phyloP scores from a whole-genome alignment of 2,113 vertebrate species.

The Pongo pygmaeus region DNA sequence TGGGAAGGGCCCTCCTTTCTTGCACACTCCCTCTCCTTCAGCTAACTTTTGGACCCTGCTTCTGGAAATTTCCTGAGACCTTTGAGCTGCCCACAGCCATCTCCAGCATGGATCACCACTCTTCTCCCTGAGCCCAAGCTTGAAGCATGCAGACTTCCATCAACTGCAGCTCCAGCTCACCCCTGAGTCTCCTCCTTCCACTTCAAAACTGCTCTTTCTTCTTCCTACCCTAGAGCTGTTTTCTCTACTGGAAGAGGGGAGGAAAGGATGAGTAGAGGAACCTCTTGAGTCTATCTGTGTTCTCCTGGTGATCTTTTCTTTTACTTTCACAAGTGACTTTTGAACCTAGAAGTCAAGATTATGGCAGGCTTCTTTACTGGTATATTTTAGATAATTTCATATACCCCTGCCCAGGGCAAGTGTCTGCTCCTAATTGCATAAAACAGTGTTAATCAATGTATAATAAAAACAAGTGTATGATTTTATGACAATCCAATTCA shows the following conservation, averaged over 20 bases:
- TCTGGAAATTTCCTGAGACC: background rate
- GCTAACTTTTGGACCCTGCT: background rate
- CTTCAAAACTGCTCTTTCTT: background rate
- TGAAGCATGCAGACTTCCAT: background rate
- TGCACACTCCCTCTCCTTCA: accelerated
- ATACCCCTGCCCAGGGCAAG: background rate
- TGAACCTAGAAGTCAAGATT: conserved; percentile 25
- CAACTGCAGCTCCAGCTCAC: background rate
- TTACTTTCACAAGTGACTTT: background rate
- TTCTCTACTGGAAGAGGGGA: background rate
- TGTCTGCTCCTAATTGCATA: background rate
- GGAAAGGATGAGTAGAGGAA: background rate
- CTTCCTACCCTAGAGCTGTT: background rate
- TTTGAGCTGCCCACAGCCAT: background rate
- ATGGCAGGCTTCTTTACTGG: background rate
- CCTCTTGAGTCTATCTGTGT: background rate
- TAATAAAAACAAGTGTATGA: background rate
- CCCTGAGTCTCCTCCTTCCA: background rate
- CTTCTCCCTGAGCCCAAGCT: background rate
- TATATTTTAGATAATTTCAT: background rate
- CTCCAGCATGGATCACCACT: background rate
- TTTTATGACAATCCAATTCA: background rate
- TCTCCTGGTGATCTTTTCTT: background rate
- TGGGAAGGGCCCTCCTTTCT: background rate
- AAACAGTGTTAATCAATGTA: background rate